Percentiles rank a stretch among this genome's conserved stretches.
phyloP scores from a whole-genome alignment of 1,140 invertebrate genomes.

The Panulirus ornatus region DNA sequence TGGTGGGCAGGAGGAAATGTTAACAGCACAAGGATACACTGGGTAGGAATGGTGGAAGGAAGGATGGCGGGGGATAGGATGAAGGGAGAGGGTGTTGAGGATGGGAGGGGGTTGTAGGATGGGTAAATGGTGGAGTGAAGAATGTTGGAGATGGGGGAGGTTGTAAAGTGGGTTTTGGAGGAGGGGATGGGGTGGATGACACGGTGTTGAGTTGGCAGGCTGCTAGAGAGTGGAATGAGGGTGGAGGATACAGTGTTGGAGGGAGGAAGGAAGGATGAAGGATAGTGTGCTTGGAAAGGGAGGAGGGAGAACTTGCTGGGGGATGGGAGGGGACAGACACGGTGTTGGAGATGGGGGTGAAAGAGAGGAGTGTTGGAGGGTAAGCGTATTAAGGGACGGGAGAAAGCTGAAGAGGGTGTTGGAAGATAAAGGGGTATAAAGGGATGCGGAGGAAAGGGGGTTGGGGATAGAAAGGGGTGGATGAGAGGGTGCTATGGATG shows the following conservation, averaged over 20 bases:
- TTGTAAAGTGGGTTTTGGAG: not conserved
- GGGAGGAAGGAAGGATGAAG: not conserved
- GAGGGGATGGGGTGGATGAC: not conserved
- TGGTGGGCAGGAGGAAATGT: no score
- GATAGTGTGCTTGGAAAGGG: not conserved
- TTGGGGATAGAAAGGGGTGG: constrained; percentile 9
- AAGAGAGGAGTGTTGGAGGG: no score
- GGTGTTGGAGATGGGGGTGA: not conserved
- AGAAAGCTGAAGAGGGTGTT: not conserved
- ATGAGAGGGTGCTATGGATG: no score
- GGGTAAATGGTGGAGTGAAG: not conserved
- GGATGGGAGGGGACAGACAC: not conserved
- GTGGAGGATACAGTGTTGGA: not conserved
- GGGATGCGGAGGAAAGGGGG: not conserved
- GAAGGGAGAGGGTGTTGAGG: no score
- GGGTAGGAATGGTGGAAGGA: no score
- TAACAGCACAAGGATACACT: no score
- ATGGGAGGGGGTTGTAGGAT: no score
- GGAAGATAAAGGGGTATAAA: not conserved
- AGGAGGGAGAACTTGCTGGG: not conserved
- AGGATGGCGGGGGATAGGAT: no score
- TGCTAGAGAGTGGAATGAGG: not conserved
- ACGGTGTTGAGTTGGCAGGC: no score
- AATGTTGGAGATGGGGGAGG: not conserved
- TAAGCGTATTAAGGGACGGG: no score